A percentile compares a stretch with the other conserved stretches of the same genome.
These are phyloP conservation scores for Bos indicus DNA, from an alignment of 2,113 vertebrate species.

Conservation along the genomic window DNA sequence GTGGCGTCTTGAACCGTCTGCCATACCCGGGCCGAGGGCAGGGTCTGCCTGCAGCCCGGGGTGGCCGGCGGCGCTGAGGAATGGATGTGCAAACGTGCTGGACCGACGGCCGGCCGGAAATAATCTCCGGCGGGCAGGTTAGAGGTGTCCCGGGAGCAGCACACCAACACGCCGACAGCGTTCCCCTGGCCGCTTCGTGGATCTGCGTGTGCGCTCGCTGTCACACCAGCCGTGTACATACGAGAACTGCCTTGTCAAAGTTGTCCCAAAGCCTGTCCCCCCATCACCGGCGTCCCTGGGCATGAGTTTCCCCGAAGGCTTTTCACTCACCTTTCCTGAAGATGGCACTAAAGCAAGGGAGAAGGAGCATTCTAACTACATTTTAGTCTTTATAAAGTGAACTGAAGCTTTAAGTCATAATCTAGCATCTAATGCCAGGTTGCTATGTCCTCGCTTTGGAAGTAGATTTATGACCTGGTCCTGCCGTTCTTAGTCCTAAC, in stretches of 20 bases:
- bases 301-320: slow-evolving; percentile 45
- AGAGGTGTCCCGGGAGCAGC: neutral
- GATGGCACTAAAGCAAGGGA: slow-evolving; percentile 35
- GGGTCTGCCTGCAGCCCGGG: neutral
- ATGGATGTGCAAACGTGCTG: neutral
- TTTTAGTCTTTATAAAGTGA: slow-evolving; percentile 39
- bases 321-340: slow-evolving; percentile 27
- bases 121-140: neutral
- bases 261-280: neutral
- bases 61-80: neutral
- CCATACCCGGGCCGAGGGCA: neutral
- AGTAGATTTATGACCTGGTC: slow-evolving; percentile 60
- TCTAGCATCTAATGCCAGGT: slow-evolving; percentile 68
- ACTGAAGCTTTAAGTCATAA: slow-evolving; percentile 80
- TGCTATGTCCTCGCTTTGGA: slow-evolving; percentile 47
- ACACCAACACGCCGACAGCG: fast-evolving
- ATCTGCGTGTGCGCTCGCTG: neutral
- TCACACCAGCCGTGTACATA: neutral
- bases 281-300: neutral
- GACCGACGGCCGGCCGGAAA: neutral
- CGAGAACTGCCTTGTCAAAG: neutral
- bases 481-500: slow-evolving; percentile 52
- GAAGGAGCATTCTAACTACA: neutral
- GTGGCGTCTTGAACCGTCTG: slow-evolving; percentile 49
- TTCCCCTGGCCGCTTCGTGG: neutral